Base-by-base conservation (phyloP, 2,797 vertebrate species). In the Hydrocynus forskahlii region DNA sequence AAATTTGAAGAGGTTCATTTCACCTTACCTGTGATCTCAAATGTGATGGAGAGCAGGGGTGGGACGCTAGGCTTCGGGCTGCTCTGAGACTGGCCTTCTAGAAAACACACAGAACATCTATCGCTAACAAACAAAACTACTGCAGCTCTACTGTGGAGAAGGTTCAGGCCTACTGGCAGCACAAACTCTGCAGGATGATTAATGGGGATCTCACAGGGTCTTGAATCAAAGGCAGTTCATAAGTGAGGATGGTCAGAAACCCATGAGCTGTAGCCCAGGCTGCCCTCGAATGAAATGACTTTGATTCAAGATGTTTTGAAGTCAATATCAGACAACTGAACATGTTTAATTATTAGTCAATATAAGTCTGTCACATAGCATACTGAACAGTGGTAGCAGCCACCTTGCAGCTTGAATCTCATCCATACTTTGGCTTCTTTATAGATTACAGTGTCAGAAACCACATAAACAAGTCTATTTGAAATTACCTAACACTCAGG, bases 11-110 rank as follows among this genome's bases (percentile, higher is more conserved):
- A 52, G 82, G 59, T 80, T 80, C 72, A 89, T 85, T 92, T 83
- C 81, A 86, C 75, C 92, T 91, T 95, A 97, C 95, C 95, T 97
- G 95, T 95, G 89, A 96, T 96, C 94, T 98, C 95, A 94, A 96
- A 97, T 92, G 92, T 95, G 95, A 97, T 94, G 76, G 95, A 97
- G 87, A 98, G 94, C 87, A 96, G 94, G 87, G 95, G 96, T 81
- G 94, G 93, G 89, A 92, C 93, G 89, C 95, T 96, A 95, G 95
- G 92, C 91, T 93, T 96, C 89, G 86, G 94, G 85, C 89, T 93
- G 88, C 91, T 95, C 89, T 95, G 92, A 89, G 93, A 94, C 89
- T 96, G 95, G 94, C 93, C 95, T 85, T 95, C 95, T 97, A 95
- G 91, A 96, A 97, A 73, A 81, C 75, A 84, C 40, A 81, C 78